Evolutionary conservation across 1,140 invertebrate genomes (phyloP), one percentile per base, ranked within the genome.

Genomic region (Formica exsecta): DNA sequence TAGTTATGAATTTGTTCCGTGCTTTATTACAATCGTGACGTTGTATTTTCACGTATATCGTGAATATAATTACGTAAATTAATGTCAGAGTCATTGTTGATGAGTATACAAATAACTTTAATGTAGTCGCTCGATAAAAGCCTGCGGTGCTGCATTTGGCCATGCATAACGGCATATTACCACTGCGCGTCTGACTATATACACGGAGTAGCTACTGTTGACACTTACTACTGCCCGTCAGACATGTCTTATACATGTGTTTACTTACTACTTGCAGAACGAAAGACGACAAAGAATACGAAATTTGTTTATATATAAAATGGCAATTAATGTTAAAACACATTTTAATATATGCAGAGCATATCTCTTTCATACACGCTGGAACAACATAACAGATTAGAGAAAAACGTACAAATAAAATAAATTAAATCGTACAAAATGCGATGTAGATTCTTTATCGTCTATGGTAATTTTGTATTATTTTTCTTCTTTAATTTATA

Each of bases 51-150:
- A 7, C n/a, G 25, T 74, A 11, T 16, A 13, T 44, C 9, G 9
- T 19, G 41, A 48, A 22, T 74, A 74, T 54, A 74, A 57, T 16
- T 74, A 74, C 16, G 7, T 74, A 57, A 74, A 11, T 5, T 68
- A 22, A 57, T 32, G 3, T 54, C 6, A 0, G 4, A 71, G 19
- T 74, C 29, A 36, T 38, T 38, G n/a, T 73, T 74, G 32, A 74
- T 54, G n/a, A 25, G 8, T 25, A 74, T 74, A 38, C 1, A 7
- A 29, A 59, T 41, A 16, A 9, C 5, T 19, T 51, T 51, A 54
- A 74, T 0, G 5, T 57, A 16, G 7, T 74, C n/a, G n/a, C 16
- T 57, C 32, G 32, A 74, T 74, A 22, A 1, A 74, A 74, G 19
- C 1, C 13, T 8, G 13, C 8, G 7, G 1, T 59, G n/a, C 29